These are phyloP conservation scores for Todiramphus chloris DNA, from an alignment of 2,113 vertebrate species.

Conservation along the genomic window DNA sequence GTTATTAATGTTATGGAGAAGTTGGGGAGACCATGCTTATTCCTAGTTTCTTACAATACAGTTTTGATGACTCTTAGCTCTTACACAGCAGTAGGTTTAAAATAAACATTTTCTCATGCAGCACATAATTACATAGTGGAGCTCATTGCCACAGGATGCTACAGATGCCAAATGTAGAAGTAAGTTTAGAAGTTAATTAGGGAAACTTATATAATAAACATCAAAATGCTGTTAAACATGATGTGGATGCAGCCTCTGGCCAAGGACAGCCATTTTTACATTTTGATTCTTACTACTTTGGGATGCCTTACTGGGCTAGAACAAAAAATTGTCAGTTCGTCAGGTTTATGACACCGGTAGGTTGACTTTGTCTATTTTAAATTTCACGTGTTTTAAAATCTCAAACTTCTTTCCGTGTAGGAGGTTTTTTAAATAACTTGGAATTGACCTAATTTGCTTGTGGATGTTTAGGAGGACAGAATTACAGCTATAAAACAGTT, in stretches of 20 bases:
- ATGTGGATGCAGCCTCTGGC: neutral
- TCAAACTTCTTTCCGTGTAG: neutral
- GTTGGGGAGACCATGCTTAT: neutral
- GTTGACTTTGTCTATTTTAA: slow-evolving; percentile 14
- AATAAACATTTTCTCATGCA: slow-evolving; percentile 19
- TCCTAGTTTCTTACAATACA: neutral
- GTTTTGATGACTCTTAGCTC: slow-evolving; percentile 27
- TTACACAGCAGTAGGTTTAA: slow-evolving; percentile 29
- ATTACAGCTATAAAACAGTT: neutral
- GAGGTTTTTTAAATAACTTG: slow-evolving; percentile 25
- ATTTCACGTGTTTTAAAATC: neutral
- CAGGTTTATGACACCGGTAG: slow-evolving; percentile 4
- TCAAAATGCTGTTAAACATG: neutral
- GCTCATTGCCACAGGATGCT: slow-evolving; percentile 13
- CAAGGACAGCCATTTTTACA: neutral
- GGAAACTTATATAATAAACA: slow-evolving; percentile 23
- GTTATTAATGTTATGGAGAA: neutral
- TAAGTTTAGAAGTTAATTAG: slow-evolving; percentile 20
- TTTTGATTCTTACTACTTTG: neutral
- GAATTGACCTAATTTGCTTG: slow-evolving; percentile 12
- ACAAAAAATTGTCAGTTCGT: neutral
- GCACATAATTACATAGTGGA: neutral
- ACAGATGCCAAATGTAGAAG: slow-evolving; percentile 23
- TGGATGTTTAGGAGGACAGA: neutral
- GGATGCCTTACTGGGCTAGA: neutral